Conservation (phyloP, 2,797 vertebrate species). For the Takifugu ocellatus region DNA sequence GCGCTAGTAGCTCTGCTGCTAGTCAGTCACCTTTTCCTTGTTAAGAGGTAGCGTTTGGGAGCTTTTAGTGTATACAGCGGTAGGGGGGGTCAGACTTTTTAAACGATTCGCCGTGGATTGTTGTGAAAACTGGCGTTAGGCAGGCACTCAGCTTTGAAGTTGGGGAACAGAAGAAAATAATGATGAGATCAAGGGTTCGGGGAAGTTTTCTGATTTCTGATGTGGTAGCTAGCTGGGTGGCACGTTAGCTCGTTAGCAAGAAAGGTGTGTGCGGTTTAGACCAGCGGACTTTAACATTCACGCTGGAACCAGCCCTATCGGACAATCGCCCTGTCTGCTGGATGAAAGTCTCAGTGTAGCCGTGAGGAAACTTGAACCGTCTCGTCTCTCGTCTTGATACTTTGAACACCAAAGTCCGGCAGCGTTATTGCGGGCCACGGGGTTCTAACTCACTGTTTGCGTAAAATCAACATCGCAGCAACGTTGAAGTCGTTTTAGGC, state of each 20-base stretch:
- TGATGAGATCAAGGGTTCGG: conserved; percentile 9
- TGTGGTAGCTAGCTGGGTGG: conserved; percentile 54
- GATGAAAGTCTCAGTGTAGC: no score
- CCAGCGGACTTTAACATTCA: conserved; percentile 1
- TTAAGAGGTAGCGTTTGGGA: conserved; percentile 19
- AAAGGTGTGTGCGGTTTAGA: conserved; percentile 31
- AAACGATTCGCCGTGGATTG: background rate
- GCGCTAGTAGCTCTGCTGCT: conserved; percentile 36
- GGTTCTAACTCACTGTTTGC: conserved; percentile 20
- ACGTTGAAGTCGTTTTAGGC: background rate
- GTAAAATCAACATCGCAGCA: conserved; percentile 4
- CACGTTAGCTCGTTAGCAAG: conserved; percentile 61
- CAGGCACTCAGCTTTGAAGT: background rate
- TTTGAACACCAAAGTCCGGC: conserved; percentile 16
- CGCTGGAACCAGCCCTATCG: background rate
- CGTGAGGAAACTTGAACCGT: no score
- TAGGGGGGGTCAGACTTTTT: conserved; percentile 5
- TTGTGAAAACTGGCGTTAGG: background rate
- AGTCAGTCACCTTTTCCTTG: conserved; percentile 48
- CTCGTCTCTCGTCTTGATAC: background rate
- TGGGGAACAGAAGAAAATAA: conserved; percentile 2
- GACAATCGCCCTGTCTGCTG: no score
- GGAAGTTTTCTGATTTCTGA: conserved; percentile 61
- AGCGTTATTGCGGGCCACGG: conserved; percentile 19
- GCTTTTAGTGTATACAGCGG: conserved; percentile 38